A percentile compares a stretch with the other conserved stretches of the same genome.
These are phyloP conservation scores for Agrotis puta DNA, from an alignment of 2,888 invertebrate genomes.

Conservation along the genomic window DNA sequence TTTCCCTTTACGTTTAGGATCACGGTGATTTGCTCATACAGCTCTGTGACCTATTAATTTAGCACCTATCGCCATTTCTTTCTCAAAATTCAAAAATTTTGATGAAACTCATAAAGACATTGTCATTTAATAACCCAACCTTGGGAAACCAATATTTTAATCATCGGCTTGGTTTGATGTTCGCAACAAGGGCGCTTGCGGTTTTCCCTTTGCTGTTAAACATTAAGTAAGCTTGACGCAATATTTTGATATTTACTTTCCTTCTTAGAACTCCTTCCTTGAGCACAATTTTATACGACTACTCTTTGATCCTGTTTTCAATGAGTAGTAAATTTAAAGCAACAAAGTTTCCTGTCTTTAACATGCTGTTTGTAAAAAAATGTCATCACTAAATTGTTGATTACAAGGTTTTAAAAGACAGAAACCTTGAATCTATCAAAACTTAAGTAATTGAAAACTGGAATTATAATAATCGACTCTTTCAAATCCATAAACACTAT, in stretches of 20 bases:
- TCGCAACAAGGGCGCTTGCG: not conserved
- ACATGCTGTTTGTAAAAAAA: not conserved
- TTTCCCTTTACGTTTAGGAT: no score
- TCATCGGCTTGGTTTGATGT: constrained; percentile 32
- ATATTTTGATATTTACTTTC: constrained; percentile 31
- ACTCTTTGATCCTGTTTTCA: constrained; percentile 32
- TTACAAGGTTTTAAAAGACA: no score
- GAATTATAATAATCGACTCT: no score
- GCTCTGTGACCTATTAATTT: no score
- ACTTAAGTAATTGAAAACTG: no score
- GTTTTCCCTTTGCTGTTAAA: constrained; percentile 44
- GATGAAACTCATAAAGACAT: not conserved
- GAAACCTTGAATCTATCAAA: no score
- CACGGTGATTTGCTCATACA: no score
- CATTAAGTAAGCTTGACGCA: constrained; percentile 39
- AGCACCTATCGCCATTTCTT: not conserved
- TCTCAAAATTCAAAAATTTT: not conserved
- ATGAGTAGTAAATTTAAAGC: not conserved
- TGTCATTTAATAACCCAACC: not conserved
- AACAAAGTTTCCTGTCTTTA: not conserved
- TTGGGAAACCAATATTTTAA: constrained; percentile 33
- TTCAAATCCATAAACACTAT: no score
- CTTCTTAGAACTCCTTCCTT: constrained; percentile 17
- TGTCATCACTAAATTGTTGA: no score
- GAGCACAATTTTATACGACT: constrained; percentile 17